A percentile compares a stretch with the other conserved stretches of the same genome.
Evolutionary conservation across 2,888 invertebrate species (phyloP).

Genomic region (Drosophila mulleri): DNA sequence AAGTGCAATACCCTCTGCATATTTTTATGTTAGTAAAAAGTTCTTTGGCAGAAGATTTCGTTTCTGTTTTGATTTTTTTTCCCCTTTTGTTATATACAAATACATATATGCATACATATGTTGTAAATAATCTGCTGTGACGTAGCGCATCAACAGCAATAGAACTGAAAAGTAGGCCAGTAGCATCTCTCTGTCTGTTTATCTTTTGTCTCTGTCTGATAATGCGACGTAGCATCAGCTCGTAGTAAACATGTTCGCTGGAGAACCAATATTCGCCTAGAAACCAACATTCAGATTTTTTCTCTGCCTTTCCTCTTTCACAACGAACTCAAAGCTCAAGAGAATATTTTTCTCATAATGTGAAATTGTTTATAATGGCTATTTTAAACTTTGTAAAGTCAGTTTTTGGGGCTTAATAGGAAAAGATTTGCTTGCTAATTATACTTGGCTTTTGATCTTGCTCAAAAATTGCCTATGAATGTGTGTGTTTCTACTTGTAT

Average conservation of each 20-base stretch:
- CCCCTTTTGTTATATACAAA: not conserved
- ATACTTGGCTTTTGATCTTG: not conserved
- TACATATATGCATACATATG: too few relatives aligned
- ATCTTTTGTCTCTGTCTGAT: slow-evolving; percentile 31
- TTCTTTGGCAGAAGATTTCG: slow-evolving; percentile 24
- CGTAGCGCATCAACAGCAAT: slow-evolving; percentile 16
- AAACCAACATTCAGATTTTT: not conserved
- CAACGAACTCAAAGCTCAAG: not conserved
- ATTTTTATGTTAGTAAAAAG: slow-evolving; percentile 18
- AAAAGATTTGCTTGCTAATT: not conserved
- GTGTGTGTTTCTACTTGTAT: not conserved
- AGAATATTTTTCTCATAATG: not conserved
- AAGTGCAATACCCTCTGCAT: slow-evolving; percentile 17
- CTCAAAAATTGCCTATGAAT: not conserved
- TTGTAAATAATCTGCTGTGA: slow-evolving; percentile 25
- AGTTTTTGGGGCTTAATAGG: too few relatives aligned
- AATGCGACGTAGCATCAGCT: slow-evolving; percentile 21
- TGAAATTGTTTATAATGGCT: not conserved
- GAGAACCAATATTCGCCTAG: not conserved
- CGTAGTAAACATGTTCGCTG: slow-evolving; percentile 2
- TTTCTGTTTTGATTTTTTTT: slow-evolving; percentile 18
- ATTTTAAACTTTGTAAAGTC: not conserved
- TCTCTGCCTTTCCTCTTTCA: not conserved
- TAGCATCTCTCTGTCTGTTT: slow-evolving; percentile 36
- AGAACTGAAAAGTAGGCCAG: slow-evolving; percentile 47